Evolutionary conservation across 2,888 invertebrate species (phyloP).

Genomic region (Stenchaetothrips biformis): DNA sequence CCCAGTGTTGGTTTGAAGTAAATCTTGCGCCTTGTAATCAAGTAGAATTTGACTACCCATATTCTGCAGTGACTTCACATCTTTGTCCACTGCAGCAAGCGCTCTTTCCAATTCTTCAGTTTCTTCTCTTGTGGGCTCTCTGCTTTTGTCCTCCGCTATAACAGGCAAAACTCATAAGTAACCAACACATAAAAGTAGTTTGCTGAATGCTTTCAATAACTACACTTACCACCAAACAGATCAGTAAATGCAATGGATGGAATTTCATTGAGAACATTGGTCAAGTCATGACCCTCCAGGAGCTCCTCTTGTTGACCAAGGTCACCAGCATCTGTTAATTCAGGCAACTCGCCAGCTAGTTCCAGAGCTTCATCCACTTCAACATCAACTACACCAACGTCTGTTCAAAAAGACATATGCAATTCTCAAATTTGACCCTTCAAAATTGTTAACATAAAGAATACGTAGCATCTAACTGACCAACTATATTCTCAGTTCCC

Average conservation of each 20-base stretch:
- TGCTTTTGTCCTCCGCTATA: neutral
- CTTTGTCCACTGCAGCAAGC: conserved; percentile 69
- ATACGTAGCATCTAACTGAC: neutral
- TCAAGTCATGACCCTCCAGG: conserved; percentile 53
- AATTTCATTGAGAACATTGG: conserved; percentile 70
- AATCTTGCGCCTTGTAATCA: conserved; percentile 13
- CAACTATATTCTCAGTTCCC: neutral
- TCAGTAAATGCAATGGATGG: conserved; percentile 80
- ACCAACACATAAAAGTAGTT: neutral
- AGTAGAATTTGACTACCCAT: conserved; percentile 41
- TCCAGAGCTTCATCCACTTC: neutral
- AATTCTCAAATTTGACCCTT: neutral
- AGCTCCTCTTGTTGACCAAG: neutral
- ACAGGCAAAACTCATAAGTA: neutral
- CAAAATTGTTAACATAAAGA: neutral
- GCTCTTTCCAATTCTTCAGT: conserved; percentile 84
- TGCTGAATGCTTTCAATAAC: neutral
- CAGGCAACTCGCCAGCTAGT: neutral
- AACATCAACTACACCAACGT: conserved; percentile 2
- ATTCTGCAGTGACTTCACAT: conserved; percentile 65
- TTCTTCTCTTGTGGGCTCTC: conserved; percentile 48
- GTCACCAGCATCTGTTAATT: neutral
- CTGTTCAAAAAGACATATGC: neutral
- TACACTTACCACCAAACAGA: conserved; percentile 62
- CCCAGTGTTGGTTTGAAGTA: neutral